Percentiles rank a stretch among this genome's conserved stretches.
Evolutionary conservation across 2,888 invertebrate species (phyloP).

Genomic region (Cheilosia variabilis): DNA sequence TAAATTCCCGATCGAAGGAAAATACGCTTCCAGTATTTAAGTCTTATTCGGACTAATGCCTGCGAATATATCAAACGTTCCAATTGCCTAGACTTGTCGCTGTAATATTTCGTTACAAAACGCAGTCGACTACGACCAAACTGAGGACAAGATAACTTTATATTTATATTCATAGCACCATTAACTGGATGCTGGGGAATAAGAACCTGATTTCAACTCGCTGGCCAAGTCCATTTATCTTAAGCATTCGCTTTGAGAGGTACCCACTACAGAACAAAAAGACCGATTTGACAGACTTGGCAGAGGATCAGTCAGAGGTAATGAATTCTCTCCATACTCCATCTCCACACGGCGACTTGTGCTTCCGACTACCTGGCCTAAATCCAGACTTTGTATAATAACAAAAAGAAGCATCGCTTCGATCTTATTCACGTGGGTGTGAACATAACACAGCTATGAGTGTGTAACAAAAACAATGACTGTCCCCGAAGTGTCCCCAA

Average conservation of each 20-base stretch:
- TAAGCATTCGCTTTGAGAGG: constrained; percentile 3
- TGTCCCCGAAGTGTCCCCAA: constrained; percentile 55
- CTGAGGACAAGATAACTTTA: too few species aligned
- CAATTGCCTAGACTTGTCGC: too few species aligned
- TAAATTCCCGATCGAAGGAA: too few species aligned
- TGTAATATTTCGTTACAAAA: too few species aligned
- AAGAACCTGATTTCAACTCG: constrained; percentile 34
- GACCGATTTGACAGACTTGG: constrained; percentile 29
- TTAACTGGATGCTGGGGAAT: constrained; percentile 8
- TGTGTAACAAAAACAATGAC: constrained; percentile 45
- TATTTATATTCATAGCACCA: constrained; percentile 22
- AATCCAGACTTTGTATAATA: constrained; percentile 29
- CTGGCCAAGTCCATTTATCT: constrained; percentile 51
- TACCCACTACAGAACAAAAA: constrained; percentile 7
- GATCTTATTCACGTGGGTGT: constrained; percentile 54
- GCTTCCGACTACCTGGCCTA: constrained; percentile 46
- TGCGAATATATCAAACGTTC: too few species aligned
- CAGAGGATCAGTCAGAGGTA: constrained; percentile 51
- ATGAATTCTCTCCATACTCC: constrained; percentile 37
- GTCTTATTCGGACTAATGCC: too few species aligned
- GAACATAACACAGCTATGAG: constrained; percentile 27
- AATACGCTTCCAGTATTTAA: too few species aligned
- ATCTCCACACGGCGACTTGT: not conserved
- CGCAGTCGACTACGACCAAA: too few species aligned
- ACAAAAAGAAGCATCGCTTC: constrained; percentile 1